Evolutionary conservation across 2,797 vertebrate genomes (phyloP).

Genomic region (Halcyon chelicuti): DNA sequence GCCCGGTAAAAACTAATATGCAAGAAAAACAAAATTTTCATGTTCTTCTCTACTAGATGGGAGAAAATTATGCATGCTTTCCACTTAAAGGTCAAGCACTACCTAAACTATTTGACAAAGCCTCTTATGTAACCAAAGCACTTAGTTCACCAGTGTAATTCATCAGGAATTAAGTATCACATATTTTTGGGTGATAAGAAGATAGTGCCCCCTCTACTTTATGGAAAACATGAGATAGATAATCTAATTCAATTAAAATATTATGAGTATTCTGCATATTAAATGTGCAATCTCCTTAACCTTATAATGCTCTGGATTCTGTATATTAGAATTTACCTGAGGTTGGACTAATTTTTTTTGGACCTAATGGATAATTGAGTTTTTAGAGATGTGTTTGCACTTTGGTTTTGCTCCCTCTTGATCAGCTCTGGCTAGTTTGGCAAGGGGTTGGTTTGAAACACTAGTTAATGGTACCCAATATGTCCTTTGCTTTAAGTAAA

Average conservation of each 20-base stretch:
- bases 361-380: background rate
- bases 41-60: background rate
- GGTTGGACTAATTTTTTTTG: background rate
- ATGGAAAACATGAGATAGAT: background rate
- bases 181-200: background rate
- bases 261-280: background rate
- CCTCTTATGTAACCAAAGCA: background rate
- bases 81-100: conserved; percentile 6
- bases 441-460: background rate
- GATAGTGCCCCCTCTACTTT: background rate
- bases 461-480: background rate
- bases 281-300: background rate
- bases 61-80: background rate
- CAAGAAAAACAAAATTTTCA: background rate
- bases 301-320: background rate
- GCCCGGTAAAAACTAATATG: background rate
- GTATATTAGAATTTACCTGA: background rate
- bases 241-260: background rate
- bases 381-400: background rate
- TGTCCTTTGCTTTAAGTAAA: background rate
- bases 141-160: background rate
- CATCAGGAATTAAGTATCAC: background rate
- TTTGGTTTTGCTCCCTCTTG: background rate
- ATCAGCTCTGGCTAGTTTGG: background rate
- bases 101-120: background rate